These are phyloP conservation scores for Furcifer pardalis DNA, from an alignment of 2,797 vertebrate genomes.

Conservation along the genomic window DNA sequence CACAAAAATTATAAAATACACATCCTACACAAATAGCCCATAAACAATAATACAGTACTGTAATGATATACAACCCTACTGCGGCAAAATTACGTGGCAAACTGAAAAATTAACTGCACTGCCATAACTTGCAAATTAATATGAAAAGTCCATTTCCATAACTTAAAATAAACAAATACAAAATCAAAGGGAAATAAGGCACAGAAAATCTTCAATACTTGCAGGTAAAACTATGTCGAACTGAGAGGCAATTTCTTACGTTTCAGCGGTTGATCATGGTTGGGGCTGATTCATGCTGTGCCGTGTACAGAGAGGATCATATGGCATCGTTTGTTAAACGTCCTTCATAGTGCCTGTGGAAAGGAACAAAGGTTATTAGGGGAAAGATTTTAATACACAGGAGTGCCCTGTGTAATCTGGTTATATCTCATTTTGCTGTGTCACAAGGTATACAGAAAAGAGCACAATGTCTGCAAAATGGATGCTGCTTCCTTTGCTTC, in stretches of 20 bases:
- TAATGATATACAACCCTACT: no score
- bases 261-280: not conserved
- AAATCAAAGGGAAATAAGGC: no score
- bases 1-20: no score
- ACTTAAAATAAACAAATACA: no score
- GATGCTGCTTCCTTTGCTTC: constrained; percentile 40
- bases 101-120: no score
- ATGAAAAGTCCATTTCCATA: no score
- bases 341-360: not conserved
- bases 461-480: constrained; percentile 32
- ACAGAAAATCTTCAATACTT: no score
- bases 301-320: not conserved
- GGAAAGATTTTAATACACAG: not conserved
- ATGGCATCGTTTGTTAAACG: fast-evolving
- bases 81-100: no score
- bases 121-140: no score
- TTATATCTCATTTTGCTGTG: not conserved
- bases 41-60: no score
- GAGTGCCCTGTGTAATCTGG: no score
- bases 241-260: not conserved
- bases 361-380: not conserved
- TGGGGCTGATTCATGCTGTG: fast-evolving
- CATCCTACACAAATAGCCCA: no score
- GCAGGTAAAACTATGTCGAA: not conserved
- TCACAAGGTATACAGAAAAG: not conserved